These are phyloP conservation scores for Hypomecis punctinalis DNA, from an alignment of 2,888 invertebrate species.

Conservation along the genomic window DNA sequence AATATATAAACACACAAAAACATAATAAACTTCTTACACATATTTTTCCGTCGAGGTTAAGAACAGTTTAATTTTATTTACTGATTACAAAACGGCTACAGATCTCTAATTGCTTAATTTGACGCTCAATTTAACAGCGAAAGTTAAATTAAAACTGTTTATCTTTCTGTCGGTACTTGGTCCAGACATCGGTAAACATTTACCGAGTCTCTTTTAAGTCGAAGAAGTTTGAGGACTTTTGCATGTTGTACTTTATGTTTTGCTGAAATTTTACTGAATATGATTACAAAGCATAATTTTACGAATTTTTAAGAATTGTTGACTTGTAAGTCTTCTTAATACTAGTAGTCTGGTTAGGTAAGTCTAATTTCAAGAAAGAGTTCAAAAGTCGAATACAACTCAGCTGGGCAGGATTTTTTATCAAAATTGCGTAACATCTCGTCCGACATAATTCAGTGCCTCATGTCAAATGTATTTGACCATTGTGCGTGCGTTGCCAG, in stretches of 20 bases:
- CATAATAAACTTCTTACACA: no score
- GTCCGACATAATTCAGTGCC: no score
- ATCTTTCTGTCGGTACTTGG: slow-evolving; percentile 21
- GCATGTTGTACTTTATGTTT: slow-evolving; percentile 14
- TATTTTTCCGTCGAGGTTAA: no score
- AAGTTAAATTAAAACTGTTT: slow-evolving; percentile 14
- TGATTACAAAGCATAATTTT: background rate
- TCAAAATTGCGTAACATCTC: no score
- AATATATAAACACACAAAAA: no score
- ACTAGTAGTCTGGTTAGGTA: no score
- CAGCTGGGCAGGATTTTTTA: no score
- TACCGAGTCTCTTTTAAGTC: slow-evolving; percentile 24
- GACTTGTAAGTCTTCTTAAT: background rate
- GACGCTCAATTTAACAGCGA: background rate
- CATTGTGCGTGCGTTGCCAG: no score
- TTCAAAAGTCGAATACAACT: no score
- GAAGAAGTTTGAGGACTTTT: slow-evolving; percentile 19
- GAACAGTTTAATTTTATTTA: no score
- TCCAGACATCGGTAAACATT: slow-evolving; percentile 31
- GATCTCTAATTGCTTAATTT: background rate
- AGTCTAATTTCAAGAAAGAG: no score
- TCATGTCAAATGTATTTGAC: no score
- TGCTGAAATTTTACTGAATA: background rate
- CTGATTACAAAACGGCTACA: background rate
- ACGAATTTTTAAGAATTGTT: background rate